Evolutionary conservation across 2,113 vertebrate genomes (phyloP), one percentile per base, ranked within the genome.

Genomic region (Melanocharis versteri): DNA sequence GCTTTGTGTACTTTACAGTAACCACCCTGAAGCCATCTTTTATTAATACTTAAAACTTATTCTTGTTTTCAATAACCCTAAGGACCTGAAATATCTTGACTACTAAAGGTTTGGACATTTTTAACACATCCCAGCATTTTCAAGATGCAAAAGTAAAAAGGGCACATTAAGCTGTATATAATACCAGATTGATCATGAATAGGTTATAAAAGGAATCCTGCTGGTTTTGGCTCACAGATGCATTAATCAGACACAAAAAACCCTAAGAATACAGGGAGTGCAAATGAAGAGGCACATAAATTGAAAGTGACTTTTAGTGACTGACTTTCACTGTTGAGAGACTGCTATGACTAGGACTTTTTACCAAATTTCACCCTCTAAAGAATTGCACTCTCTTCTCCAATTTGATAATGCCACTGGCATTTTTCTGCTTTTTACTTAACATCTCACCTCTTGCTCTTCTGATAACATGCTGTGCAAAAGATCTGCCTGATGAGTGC

Each of bases 371-470:
- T 93, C 60, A 50, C 42, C 18, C 40, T 83, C 20, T 65, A 61
- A 53, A 68, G 13, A 71, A 54, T 42, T 76, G 11, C 11, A 26
- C 5, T 93, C 40, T 85, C 47, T 79, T 79, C n/a, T 73, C 10
- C 61, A 64, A 40, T 69, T 78, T 87, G 51, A 83, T 84, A 87
- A 61, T n/a, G 58, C 53, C 75, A 64, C 14, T 58, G 76, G 24
- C 26, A 56, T 83, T 95, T 93, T 91, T 54, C 91, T 42, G 45
- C 15, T 89, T 85, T 65, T 93, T 92, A 84, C 39, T 94, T 95
- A 95, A 87, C 40, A 62, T 94, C 39, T 94, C 91, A 85, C 76
- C 87, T 95, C 54, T 92, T 93, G 53, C 68, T 94, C 71, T 85
- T 58, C 60, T 83, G 73, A 51, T 83, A 93, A 94, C 81, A 83